Base-by-base conservation (phyloP, 2,113 vertebrate species). In the Pongo pygmaeus region DNA sequence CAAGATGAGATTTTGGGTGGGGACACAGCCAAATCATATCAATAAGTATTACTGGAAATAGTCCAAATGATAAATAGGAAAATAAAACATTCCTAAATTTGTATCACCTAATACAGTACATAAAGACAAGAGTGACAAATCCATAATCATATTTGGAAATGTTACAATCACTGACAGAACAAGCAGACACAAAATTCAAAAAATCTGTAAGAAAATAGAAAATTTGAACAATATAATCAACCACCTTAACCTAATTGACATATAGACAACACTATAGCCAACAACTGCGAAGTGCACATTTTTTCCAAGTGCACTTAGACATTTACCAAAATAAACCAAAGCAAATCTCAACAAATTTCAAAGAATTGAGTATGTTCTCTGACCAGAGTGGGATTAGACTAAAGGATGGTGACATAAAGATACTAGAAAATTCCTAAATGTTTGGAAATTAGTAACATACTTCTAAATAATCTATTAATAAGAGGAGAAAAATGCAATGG, bases 291-390 rank as follows among this genome's bases (percentile, higher is more conserved):
- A 91, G 2, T 17, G 22, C 6, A 78, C 11, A 0, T 77, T 59
- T 67, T 92, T 94, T 89, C 43, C 30, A 88, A 80, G 84, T 46
- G 17, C 14, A 57, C 40, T 61, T 84, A 75, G 22, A 92, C 43
- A 55, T 81, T 89, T 69, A 35, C 30, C 43, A 95, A 94, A 92
- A 52, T 4, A 72, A 1, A 80, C 35, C 30, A 95, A 92, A 93
- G 20, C 32, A 93, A 84, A 88, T 88, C 40, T 92, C 80, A 67
- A 92, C n/a, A 69, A 52, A 70, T 85, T 96, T 91, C 61, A 94
- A 77, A 88, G 27, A 94, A 61, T 14, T 75, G 11, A 55, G 46
- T 32, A 81, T 61, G 61, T 64, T 32, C 12, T 87, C 52, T 88
- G 52, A 87, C 25, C 64, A 94, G 32, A 83, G 38, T 90, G 13